Conservation (phyloP, 2,888 invertebrate species). For the Agrypnus murinus region DNA sequence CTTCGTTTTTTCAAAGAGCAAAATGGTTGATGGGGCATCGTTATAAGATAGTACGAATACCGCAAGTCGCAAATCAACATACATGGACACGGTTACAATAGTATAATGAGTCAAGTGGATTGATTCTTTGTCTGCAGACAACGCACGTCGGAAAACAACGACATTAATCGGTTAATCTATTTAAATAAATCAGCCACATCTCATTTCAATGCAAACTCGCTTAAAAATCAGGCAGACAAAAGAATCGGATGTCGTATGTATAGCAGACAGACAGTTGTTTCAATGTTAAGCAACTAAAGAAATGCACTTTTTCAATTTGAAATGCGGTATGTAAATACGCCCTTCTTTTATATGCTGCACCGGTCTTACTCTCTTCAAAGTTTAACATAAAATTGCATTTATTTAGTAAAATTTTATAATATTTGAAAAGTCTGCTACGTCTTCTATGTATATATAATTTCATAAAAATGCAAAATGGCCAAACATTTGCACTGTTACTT, state of each 20-base stretch:
- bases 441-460: slow-evolving; percentile 9
- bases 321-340: slow-evolving; percentile 47
- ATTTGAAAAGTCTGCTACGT: slow-evolving; percentile 7
- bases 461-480: slow-evolving; percentile 25
- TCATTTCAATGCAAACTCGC: slow-evolving; percentile 66
- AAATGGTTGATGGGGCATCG: slow-evolving; percentile 52
- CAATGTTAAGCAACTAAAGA: slow-evolving; percentile 58
- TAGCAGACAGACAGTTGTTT: slow-evolving; percentile 59
- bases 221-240: slow-evolving; percentile 64
- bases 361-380: slow-evolving; percentile 40
- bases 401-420: slow-evolving; percentile 31
- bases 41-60: slow-evolving; percentile 62
- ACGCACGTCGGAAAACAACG: slow-evolving; percentile 65
- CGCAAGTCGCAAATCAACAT: slow-evolving; percentile 66
- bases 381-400: slow-evolving; percentile 38
- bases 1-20: slow-evolving; percentile 42
- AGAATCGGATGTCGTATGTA: slow-evolving; percentile 62
- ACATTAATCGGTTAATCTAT: slow-evolving; percentile 69
- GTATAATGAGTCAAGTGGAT: slow-evolving; percentile 68
- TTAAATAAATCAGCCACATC: slow-evolving; percentile 67
- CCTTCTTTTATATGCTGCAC: slow-evolving; percentile 43
- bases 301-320: slow-evolving; percentile 54
- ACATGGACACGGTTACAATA: slow-evolving; percentile 67
- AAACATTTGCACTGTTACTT: slow-evolving; percentile 5
- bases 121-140: slow-evolving; percentile 68